Conservation (phyloP, 2,113 vertebrate species). For the Illadopsis cleaveri region DNA sequence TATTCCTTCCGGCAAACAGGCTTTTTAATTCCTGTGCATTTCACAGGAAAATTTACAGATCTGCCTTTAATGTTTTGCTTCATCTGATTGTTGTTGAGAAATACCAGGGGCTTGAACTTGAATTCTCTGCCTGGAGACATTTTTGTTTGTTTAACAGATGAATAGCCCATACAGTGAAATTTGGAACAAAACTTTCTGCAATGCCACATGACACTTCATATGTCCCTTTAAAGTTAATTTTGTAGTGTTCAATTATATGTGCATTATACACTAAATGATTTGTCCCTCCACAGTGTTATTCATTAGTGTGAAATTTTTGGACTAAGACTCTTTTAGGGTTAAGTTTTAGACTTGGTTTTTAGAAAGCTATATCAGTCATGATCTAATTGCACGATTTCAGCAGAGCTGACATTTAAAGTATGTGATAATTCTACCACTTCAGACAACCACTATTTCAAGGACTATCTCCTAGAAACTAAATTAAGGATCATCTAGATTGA, state of each 20-base stretch:
- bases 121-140: slow-evolving; percentile 16
- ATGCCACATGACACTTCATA: background rate
- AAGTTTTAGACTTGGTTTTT: slow-evolving; percentile 15
- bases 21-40: slow-evolving; percentile 6
- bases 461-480: slow-evolving; percentile 35
- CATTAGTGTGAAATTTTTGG: background rate
- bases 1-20: slow-evolving; percentile 29
- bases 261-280: background rate
- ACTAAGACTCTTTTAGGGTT: background rate
- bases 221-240: background rate
- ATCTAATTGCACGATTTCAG: slow-evolving; percentile 51
- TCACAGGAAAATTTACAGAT: slow-evolving; percentile 11
- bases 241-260: background rate
- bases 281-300: background rate
- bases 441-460: slow-evolving; percentile 42
- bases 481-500: slow-evolving; percentile 10
- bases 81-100: slow-evolving; percentile 14
- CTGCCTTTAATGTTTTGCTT: slow-evolving; percentile 24
- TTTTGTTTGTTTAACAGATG: slow-evolving; percentile 11
- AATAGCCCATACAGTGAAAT: background rate
- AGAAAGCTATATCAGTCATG: slow-evolving; percentile 41
- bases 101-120: slow-evolving; percentile 29
- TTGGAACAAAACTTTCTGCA: slow-evolving; percentile 16
- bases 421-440: slow-evolving; percentile 59
- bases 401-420: slow-evolving; percentile 57